Evolutionary conservation across 2,113 vertebrate species (phyloP).

Genomic region (Nematolebias whitei): DNA sequence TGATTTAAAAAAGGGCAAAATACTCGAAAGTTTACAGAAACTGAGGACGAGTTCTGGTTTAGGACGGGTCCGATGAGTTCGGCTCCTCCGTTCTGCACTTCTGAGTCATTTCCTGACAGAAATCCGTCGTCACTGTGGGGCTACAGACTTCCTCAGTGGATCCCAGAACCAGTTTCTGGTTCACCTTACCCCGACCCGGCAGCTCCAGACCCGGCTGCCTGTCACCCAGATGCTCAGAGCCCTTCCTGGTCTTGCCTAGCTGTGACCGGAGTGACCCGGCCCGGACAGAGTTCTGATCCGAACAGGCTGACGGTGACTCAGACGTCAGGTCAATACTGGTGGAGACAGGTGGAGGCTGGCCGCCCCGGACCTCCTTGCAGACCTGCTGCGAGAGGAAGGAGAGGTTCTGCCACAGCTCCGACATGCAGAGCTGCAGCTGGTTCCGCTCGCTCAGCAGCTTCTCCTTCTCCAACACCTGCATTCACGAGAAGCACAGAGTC

Average conservation of each 20-base stretch:
- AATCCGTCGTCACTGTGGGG: constrained; percentile 92
- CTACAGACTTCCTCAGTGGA: constrained; percentile 85
- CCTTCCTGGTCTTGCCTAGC: constrained; percentile 67
- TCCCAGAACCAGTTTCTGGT: constrained; percentile 78
- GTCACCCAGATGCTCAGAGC: constrained; percentile 54
- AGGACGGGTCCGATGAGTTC: constrained; percentile 85
- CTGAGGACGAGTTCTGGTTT: constrained; percentile 60
- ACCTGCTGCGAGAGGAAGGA: constrained; percentile 95
- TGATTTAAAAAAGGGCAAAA: constrained; percentile 55
- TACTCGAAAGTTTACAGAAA: constrained; percentile 56
- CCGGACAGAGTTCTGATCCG: constrained; percentile 76
- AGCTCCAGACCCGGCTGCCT: constrained; percentile 8
- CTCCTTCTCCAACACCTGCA: constrained; percentile 90
- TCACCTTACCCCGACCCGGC: constrained; percentile 61
- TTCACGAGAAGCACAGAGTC: constrained; percentile 40
- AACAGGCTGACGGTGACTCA: constrained; percentile 57
- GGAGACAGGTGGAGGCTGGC: constrained; percentile 72
- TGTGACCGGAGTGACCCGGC: too few relatives aligned
- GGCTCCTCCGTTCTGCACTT: constrained; percentile 96
- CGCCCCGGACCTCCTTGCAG: constrained; percentile 87
- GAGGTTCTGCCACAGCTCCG: constrained; percentile 94
- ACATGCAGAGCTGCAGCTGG: constrained; percentile 94
- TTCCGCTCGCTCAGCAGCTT: constrained; percentile 93
- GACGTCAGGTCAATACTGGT: constrained; percentile 83
- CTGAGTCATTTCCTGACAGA: constrained; percentile 97